Evolutionary conservation across 2,797 vertebrate genomes (phyloP).

Genomic region (Tokudaia tokunoshimensis): DNA sequence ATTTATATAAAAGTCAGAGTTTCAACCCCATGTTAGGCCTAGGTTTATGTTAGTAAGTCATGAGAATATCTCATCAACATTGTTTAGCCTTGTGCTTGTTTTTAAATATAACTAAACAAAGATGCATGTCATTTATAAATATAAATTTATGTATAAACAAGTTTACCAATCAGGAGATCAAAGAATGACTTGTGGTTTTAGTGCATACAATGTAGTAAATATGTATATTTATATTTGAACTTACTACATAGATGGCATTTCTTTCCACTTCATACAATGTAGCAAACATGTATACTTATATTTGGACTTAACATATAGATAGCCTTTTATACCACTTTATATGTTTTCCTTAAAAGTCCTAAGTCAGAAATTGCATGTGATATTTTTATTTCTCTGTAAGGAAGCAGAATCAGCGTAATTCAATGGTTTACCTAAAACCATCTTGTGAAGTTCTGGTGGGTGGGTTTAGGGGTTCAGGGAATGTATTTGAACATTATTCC

Average conservation of each 20-base stretch:
- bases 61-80: neutral
- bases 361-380: neutral
- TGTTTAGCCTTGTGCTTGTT: neutral
- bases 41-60: neutral
- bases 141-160: neutral
- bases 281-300: neutral
- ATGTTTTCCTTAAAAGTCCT: neutral
- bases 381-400: slow-evolving; percentile 7
- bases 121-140: neutral
- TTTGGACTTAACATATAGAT: neutral
- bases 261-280: neutral
- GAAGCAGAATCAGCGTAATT: neutral
- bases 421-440: neutral
- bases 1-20: neutral
- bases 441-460: neutral
- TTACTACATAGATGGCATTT: neutral
- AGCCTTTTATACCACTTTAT: neutral
- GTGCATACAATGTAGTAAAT: neutral
- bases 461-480: neutral
- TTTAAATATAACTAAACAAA: neutral
- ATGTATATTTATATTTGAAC: neutral
- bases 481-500: neutral
- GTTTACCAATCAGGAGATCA: neutral
- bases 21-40: neutral
- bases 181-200: neutral